phyloP scores from a whole-genome alignment of 2,797 vertebrate genomes.

The Sebastes ruberrimus region DNA sequence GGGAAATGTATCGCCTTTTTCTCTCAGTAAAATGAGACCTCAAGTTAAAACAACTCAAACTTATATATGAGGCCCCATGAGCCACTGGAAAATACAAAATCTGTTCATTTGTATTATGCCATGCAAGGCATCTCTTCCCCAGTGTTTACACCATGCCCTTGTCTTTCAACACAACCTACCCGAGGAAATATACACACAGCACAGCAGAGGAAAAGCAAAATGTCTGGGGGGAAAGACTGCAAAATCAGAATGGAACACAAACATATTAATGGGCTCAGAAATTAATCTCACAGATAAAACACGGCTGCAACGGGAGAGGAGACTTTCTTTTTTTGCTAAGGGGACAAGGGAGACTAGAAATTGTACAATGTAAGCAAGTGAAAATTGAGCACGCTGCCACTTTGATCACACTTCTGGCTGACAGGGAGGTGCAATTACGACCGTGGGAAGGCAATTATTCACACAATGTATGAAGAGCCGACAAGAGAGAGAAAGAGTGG shows the following conservation, averaged over 20 bases:
- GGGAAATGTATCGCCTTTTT: constrained; percentile 1
- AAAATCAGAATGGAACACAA: constrained; percentile 59
- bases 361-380: constrained; percentile 75
- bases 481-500: constrained; percentile 38
- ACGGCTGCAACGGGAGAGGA: constrained; percentile 14
- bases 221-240: constrained; percentile 14
- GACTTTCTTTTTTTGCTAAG: constrained; percentile 21
- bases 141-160: constrained; percentile 45
- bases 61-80: neutral
- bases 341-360: constrained; percentile 60
- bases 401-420: constrained; percentile 83
- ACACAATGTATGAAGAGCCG: constrained; percentile 88
- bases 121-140: constrained; percentile 24
- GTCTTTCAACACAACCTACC: constrained; percentile 46
- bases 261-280: constrained; percentile 61
- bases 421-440: constrained; percentile 82
- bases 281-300: constrained; percentile 69
- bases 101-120: constrained; percentile 42
- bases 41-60: constrained; percentile 24
- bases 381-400: constrained; percentile 76
- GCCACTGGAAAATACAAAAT: constrained; percentile 39
- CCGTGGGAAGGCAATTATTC: constrained; percentile 88
- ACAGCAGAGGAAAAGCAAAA: constrained; percentile 36
- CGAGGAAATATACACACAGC: constrained; percentile 50
- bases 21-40: constrained; percentile 34